Evolutionary conservation across 2,888 invertebrate species (phyloP).

Genomic region (Tribolium freemani): DNA sequence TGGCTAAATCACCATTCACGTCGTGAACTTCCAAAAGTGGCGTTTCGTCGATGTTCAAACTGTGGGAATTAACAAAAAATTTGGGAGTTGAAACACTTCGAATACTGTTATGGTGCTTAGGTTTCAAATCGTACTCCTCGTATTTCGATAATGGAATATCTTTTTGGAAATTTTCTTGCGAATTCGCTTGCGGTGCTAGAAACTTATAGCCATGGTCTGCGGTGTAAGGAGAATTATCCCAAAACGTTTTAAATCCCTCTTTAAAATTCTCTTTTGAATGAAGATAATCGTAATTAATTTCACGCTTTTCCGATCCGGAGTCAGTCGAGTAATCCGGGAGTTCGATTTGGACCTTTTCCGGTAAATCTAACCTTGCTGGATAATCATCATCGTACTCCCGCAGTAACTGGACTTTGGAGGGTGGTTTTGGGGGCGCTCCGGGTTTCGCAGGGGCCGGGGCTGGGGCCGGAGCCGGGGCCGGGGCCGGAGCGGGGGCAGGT

Average conservation of each 20-base stretch:
- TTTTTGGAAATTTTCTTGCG: slow-evolving; percentile 33
- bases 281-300: slow-evolving; percentile 36
- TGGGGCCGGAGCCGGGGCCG: slow-evolving; percentile 45
- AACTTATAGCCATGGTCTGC: slow-evolving; percentile 59
- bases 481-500: slow-evolving; percentile 46
- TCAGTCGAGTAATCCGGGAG: slow-evolving; percentile 55
- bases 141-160: slow-evolving; percentile 45
- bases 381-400: slow-evolving; percentile 45
- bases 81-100: slow-evolving; percentile 46
- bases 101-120: slow-evolving; percentile 47
- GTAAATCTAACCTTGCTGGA: slow-evolving; percentile 48
- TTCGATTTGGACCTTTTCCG: slow-evolving; percentile 53
- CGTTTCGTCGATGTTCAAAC: slow-evolving; percentile 12
- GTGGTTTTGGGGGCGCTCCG: slow-evolving; percentile 40
- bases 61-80: slow-evolving; percentile 19
- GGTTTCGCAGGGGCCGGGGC: slow-evolving; percentile 46
- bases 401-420: slow-evolving; percentile 42
- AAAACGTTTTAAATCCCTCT: slow-evolving; percentile 54
- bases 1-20: background rate
- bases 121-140: slow-evolving; percentile 49
- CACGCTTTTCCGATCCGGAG: slow-evolving; percentile 40
- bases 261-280: slow-evolving; percentile 52
- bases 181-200: slow-evolving; percentile 48
- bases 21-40: slow-evolving; percentile 17
- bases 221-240: slow-evolving; percentile 54